These are phyloP conservation scores for Drosophila nr. fundita DNA, from an alignment of 2,888 invertebrate genomes.

Conservation along the genomic window DNA sequence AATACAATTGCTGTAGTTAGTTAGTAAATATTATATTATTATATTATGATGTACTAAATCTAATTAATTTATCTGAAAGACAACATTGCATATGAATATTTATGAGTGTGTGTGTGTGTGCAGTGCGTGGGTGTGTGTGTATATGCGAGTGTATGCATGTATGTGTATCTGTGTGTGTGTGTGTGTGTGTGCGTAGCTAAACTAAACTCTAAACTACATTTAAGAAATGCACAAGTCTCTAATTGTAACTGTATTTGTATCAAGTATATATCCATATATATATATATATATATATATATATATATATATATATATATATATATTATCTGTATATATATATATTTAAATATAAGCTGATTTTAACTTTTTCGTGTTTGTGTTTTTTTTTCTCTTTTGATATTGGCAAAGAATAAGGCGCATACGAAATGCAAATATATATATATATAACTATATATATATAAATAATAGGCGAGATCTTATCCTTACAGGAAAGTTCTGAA, in stretches of 20 bases:
- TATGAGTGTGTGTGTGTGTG: slow-evolving; percentile 16
- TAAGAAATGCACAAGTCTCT: slow-evolving; percentile 82
- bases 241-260: slow-evolving; percentile 54
- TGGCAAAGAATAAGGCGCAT: slow-evolving; percentile 72
- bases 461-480: slow-evolving; percentile 79
- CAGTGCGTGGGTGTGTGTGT: slow-evolving; percentile 11
- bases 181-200: slow-evolving; percentile 35
- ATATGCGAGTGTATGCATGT: slow-evolving; percentile 8
- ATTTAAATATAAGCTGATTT: slow-evolving; percentile 28
- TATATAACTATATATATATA: slow-evolving; percentile 35
- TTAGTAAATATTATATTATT: slow-evolving; percentile 27
- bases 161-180: slow-evolving; percentile 23
- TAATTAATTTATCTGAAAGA: slow-evolving; percentile 62
- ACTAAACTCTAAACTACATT: slow-evolving; percentile 70
- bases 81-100: slow-evolving; percentile 64
- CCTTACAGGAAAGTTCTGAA: slow-evolving; percentile 78
- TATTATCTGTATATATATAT: slow-evolving; percentile 17
- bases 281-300: slow-evolving; percentile 12
- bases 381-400: slow-evolving; percentile 37
- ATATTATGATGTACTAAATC: slow-evolving; percentile 31
- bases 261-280: slow-evolving; percentile 25
- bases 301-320: slow-evolving; percentile 21
- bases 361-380: slow-evolving; percentile 9
- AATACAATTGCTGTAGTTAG: slow-evolving; percentile 66
- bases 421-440: slow-evolving; percentile 38